Conservation (phyloP, 2,888 invertebrate genomes). For the Reticulitermes lucifugus region DNA sequence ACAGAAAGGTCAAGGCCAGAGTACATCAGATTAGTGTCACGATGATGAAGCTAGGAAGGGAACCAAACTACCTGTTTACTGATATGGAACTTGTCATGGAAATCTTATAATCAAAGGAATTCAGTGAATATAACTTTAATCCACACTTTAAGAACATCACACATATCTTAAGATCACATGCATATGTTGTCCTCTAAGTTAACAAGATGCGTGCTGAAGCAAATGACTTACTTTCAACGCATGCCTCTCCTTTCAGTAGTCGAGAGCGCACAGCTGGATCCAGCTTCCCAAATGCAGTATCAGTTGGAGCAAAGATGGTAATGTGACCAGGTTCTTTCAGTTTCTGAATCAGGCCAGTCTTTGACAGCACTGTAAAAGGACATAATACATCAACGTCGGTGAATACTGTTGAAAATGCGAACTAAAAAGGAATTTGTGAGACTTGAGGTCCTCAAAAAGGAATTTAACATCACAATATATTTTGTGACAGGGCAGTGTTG, state of each 20-base stretch:
- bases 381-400: neutral
- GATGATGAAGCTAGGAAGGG: too few species aligned
- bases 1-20: too few species aligned
- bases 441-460: neutral
- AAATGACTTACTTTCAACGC: slow-evolving; percentile 69
- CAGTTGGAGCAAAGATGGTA: slow-evolving; percentile 73
- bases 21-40: too few species aligned
- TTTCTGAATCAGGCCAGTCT: slow-evolving; percentile 68
- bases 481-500: too few species aligned
- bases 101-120: too few species aligned
- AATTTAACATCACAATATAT: neutral
- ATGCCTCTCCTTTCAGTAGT: slow-evolving; percentile 65
- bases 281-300: slow-evolving; percentile 74
- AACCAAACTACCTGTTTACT: too few species aligned
- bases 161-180: too few species aligned
- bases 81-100: too few species aligned
- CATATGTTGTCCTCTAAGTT: too few species aligned
- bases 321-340: slow-evolving; percentile 63
- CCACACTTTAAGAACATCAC: too few species aligned
- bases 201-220: too few species aligned
- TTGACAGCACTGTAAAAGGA: slow-evolving; percentile 67
- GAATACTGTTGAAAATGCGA: neutral
- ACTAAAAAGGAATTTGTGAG: neutral
- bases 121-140: too few species aligned
- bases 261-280: slow-evolving; percentile 51